Evolutionary conservation across 64 coral and sea anemone species (phyloP).

Genomic region (Stichodactyla helianthus): DNA sequence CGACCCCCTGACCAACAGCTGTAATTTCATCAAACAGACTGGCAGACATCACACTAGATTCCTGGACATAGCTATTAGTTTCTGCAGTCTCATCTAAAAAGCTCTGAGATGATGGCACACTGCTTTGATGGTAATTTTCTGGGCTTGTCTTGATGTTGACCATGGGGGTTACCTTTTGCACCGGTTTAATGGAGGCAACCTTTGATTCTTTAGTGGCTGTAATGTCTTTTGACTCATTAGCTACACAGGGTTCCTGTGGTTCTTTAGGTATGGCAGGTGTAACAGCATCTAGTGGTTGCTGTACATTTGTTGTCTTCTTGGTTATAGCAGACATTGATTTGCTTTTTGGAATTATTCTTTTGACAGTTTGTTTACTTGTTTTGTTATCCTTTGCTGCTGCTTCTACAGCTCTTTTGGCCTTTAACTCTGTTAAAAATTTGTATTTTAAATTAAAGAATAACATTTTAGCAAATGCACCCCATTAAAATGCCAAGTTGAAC

Average conservation of each 20-base stretch:
- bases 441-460: background rate
- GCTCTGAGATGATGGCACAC: background rate
- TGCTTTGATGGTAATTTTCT: background rate
- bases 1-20: background rate
- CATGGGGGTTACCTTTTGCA: background rate
- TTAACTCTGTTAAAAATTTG: background rate
- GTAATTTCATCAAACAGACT: background rate
- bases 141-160: background rate
- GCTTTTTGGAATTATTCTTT: background rate
- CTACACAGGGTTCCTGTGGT: too few relatives aligned
- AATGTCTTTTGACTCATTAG: too few relatives aligned
- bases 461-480: too few relatives aligned
- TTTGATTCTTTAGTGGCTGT: background rate
- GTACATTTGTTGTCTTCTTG: background rate
- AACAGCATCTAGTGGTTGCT: background rate
- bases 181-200: background rate
- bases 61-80: background rate
- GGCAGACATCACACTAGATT: background rate
- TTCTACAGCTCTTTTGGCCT: background rate
- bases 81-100: background rate
- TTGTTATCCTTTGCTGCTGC: background rate
- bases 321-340: slow-evolving; percentile 5
- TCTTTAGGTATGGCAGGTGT: background rate
- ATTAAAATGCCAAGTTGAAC: too few relatives aligned
- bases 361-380: background rate